These are phyloP conservation scores for Rutilus rutilus DNA, from an alignment of 2,113 vertebrate genomes.

Conservation along the genomic window DNA sequence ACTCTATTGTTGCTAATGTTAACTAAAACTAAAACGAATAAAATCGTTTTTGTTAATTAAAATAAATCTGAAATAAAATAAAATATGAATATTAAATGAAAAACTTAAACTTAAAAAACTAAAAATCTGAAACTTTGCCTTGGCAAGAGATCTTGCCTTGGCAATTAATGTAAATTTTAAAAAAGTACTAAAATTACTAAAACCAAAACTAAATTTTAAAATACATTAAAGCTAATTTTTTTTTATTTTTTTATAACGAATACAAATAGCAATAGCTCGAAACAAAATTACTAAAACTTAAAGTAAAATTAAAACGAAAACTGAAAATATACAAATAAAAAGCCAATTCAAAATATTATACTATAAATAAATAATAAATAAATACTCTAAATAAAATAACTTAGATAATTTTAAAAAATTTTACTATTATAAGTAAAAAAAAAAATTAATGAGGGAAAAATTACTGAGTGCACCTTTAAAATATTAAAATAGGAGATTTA, in stretches of 20 bases:
- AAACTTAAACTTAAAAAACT: no score
- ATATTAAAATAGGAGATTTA: background rate
- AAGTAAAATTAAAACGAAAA: no score
- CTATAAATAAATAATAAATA: background rate
- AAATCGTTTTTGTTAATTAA: background rate
- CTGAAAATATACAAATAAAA: background rate
- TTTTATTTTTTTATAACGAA: no score
- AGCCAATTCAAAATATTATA: background rate
- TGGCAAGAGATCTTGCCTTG: no score
- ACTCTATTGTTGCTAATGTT: background rate
- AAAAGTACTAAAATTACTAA: no score
- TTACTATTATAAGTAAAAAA: background rate
- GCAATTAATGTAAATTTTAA: no score
- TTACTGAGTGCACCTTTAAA: background rate
- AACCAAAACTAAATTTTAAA: no score
- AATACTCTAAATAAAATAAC: background rate
- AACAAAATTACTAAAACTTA: no score
- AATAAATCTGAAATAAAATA: background rate
- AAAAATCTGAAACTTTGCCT: no score
- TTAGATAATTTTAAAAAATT: background rate
- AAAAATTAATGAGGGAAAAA: background rate
- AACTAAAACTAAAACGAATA: background rate
- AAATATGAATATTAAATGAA: background rate
- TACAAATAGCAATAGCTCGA: no score
- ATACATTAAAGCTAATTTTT: no score